Evolutionary conservation across 2,113 vertebrate species (phyloP), one percentile per base, ranked within the genome.

Genomic region (Mesocricetus auratus): DNA sequence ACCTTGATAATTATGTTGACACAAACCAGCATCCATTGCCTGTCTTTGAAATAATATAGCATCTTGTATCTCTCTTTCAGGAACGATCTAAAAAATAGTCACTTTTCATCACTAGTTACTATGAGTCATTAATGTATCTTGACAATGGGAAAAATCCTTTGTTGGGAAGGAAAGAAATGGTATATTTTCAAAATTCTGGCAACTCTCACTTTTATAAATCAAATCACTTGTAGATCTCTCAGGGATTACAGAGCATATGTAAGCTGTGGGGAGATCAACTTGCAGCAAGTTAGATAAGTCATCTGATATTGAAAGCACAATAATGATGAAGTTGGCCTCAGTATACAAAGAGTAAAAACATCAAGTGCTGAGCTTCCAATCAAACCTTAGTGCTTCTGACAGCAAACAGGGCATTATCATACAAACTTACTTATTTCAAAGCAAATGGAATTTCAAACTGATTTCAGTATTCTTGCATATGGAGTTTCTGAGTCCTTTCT

Each of bases 281-380:
- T 77, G 64, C 22, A 26, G 29, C 68, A 87, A 83, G 50, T 66
- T 90, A 17, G 19, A 73, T 42, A 93, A 94, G 39, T 7, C 39
- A 96, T 77, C 7, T 87, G n/a, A 79, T 88, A 89, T 94, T 78
- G 74, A 97, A 94, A 94, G 24, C 83, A n/a, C 93, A 96, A 91
- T 95, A 33, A 89, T 69, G n/a, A 87, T 69, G 1, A 89, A 83
- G 90, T 62, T 89, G 12, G 2, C 36, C 53, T 85, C 31, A 92
- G 17, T 68, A 88, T 77, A 75, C 36, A 5, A 92, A 86, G 12
- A 89, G 22, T 87, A 74, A 96, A 91, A 94, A 36, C 15, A 66
- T 79, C 31, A 29, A 58, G 13, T 74, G 7, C 5, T 75, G 26
- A 97, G 68, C 33, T 7, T 90, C 31, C 87, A 91, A 88, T 85